Conservation (phyloP, 2,888 invertebrate species). For the Parnassius mnemosyne region DNA sequence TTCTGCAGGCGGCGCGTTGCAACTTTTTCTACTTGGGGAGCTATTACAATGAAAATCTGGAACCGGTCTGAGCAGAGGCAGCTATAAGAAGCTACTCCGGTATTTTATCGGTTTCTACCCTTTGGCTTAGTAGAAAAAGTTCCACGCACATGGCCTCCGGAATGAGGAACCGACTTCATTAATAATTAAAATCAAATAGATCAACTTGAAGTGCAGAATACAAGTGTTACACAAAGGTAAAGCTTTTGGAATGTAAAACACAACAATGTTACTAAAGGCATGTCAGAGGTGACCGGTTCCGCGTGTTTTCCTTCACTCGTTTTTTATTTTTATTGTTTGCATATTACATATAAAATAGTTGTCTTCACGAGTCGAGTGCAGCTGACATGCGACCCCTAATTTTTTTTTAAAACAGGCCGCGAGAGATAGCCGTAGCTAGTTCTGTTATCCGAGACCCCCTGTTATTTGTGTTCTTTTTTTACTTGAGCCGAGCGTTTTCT, state of each 20-base stretch:
- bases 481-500: conserved; percentile 60
- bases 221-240: conserved; percentile 25
- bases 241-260: background rate
- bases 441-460: conserved; percentile 68
- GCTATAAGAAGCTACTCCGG: conserved; percentile 50
- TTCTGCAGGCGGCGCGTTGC: conserved; percentile 39
- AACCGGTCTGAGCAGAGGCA: conserved; percentile 50
- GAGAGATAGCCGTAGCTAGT: conserved; percentile 57
- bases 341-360: conserved; percentile 64
- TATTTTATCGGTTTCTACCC: conserved; percentile 49
- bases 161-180: conserved; percentile 49
- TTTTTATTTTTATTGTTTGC: conserved; percentile 51
- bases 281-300: conserved; percentile 57
- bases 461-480: conserved; percentile 67
- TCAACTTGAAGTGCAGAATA: conserved; percentile 42
- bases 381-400: conserved; percentile 68
- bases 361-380: conserved; percentile 58
- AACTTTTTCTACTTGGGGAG: conserved; percentile 57
- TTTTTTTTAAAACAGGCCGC: conserved; percentile 41
- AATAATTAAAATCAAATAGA: conserved; percentile 52
- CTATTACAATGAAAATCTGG: conserved; percentile 52
- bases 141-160: conserved; percentile 41
- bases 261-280: conserved; percentile 48
- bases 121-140: conserved; percentile 49
- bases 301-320: conserved; percentile 65